Percentiles rank a stretch among this genome's conserved stretches.
Conservation (phyloP, 2,113 vertebrate genomes). For the Megaceryle maxima region DNA sequence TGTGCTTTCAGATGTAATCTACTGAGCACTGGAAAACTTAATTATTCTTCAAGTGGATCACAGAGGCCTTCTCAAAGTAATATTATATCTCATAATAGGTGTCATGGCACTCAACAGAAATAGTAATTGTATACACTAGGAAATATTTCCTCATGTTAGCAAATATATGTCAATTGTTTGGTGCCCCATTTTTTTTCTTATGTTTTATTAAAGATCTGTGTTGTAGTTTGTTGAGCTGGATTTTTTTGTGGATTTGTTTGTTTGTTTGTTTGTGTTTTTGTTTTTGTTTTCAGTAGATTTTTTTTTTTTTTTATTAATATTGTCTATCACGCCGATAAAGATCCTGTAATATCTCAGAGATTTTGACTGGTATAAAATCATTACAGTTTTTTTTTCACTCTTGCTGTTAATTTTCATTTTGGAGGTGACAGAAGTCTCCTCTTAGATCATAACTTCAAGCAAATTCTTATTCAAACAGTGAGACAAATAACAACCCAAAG, state of each 20-base stretch:
- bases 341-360: neutral
- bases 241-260: too few species aligned
- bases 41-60: slow-evolving; percentile 17
- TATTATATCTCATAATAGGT: neutral
- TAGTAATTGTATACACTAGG: neutral
- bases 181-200: neutral
- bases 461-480: slow-evolving; percentile 40
- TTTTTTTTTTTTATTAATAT: neutral
- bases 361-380: neutral
- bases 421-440: neutral
- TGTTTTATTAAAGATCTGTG: neutral
- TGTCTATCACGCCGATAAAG: neutral
- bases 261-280: too few species aligned
- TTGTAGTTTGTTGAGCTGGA: neutral
- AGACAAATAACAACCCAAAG: slow-evolving; percentile 28
- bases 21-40: neutral
- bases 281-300: too few species aligned
- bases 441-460: slow-evolving; percentile 23
- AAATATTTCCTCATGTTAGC: neutral
- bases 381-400: neutral
- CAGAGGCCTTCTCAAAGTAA: neutral
- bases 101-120: neutral
- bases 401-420: slow-evolving; percentile 23
- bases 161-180: neutral
- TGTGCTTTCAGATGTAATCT: neutral